Conservation (phyloP, 2,113 vertebrate genomes). For the Pleuronectes platessa region DNA sequence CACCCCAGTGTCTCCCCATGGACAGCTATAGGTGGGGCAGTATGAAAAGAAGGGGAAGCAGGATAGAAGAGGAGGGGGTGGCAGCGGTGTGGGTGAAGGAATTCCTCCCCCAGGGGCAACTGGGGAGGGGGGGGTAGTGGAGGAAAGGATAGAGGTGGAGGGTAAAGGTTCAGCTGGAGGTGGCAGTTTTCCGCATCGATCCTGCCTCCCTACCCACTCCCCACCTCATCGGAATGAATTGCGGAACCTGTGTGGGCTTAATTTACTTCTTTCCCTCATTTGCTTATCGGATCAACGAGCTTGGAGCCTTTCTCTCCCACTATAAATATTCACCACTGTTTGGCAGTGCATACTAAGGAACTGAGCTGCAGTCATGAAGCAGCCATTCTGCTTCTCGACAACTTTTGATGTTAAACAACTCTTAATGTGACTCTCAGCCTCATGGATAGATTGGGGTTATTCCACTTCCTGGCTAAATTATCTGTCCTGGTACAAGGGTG, state of each 20-base stretch:
- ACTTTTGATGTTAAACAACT: constrained; percentile 12
- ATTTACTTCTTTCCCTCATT: constrained; percentile 70
- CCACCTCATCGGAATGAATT: constrained; percentile 71
- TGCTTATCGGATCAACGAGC: constrained; percentile 60
- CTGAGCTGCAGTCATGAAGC: constrained; percentile 22
- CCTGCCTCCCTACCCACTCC: constrained; percentile 9
- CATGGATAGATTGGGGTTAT: constrained; percentile 18
- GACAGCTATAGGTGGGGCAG: constrained; percentile 63
- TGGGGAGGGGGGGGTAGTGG: background rate
- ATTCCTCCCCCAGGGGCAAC: constrained; percentile 71
- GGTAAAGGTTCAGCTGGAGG: constrained; percentile 69
- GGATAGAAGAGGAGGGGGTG: constrained; percentile 10
- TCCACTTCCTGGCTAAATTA: constrained; percentile 41
- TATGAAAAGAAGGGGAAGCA: constrained; percentile 42
- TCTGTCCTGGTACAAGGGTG: constrained; percentile 23
- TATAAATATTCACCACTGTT: constrained; percentile 64
- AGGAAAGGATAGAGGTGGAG: constrained; percentile 52
- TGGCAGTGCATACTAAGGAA: constrained; percentile 40
- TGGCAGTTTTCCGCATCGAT: constrained; percentile 76
- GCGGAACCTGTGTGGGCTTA: constrained; percentile 72
- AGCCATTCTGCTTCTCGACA: constrained; percentile 28
- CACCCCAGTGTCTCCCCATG: constrained; percentile 59
- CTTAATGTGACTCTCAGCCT: constrained; percentile 17
- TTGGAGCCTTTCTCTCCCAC: constrained; percentile 33
- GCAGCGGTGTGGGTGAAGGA: constrained; percentile 71